Percentiles rank a stretch among this genome's conserved stretches.
Conservation (phyloP, 2,113 vertebrate genomes). For the Lanius ludovicianus region DNA sequence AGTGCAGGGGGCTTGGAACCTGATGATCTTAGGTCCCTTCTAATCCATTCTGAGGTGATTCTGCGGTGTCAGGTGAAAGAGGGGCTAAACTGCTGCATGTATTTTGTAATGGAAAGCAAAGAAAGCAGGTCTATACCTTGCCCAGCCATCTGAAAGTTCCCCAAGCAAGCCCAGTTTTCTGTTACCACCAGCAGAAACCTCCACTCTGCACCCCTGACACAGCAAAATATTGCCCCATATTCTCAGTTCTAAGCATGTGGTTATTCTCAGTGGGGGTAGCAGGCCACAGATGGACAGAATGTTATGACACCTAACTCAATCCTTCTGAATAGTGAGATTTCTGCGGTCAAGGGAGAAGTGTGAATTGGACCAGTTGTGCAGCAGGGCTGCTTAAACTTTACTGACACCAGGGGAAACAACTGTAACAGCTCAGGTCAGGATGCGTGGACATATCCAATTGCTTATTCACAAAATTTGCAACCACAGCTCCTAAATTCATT, state of each 20-base stretch:
- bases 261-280: background rate
- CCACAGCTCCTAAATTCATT: background rate
- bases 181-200: background rate
- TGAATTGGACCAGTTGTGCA: background rate
- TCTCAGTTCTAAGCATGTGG: background rate
- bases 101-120: rapidly evolving
- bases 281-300: too few species aligned
- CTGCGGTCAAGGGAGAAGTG: rapidly evolving
- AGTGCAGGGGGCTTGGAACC: background rate
- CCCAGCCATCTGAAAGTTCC: rapidly evolving
- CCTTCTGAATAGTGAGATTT: background rate
- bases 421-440: background rate
- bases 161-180: rapidly evolving
- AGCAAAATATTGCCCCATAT: background rate
- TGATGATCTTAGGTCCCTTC: background rate
- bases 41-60: background rate
- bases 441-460: background rate
- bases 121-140: background rate
- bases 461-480: background rate
- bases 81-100: background rate
- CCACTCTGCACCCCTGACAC: background rate
- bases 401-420: background rate
- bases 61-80: background rate
- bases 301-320: background rate
- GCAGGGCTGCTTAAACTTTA: background rate